phyloP scores from a whole-genome alignment of 35 echinoderm and acorn worm species.

The Heliocidaris tuberculata region DNA sequence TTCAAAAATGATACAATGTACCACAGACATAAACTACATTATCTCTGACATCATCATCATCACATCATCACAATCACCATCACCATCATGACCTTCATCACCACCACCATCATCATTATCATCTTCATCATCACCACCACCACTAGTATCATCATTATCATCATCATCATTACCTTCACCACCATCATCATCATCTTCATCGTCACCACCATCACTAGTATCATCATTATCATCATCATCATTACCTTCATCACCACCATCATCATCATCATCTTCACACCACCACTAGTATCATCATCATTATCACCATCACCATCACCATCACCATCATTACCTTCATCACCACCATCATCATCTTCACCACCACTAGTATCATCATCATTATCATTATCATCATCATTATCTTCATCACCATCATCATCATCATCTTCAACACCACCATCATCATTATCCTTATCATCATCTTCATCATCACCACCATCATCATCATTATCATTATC shows the following conservation, averaged over 20 bases:
- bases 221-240: conserved; percentile 21
- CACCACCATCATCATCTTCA: conserved; percentile 16
- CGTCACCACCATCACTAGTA: background rate
- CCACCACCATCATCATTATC: background rate
- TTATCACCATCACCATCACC: background rate
- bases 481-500: background rate
- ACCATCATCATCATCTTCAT: background rate
- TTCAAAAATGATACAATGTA: too few relatives aligned
- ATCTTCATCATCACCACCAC: conserved; percentile 7
- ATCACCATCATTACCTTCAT: conserved; percentile 3
- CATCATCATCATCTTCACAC: conserved; percentile 29
- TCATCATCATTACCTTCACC: background rate
- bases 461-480: too few relatives aligned
- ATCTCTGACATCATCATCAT: conserved; percentile 6
- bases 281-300: background rate
- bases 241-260: conserved; percentile 21
- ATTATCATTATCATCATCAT: background rate
- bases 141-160: background rate
- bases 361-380: conserved; percentile 2
- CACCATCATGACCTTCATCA: conserved; percentile 9
- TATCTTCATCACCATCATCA: background rate
- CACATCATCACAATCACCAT: conserved; percentile 24
- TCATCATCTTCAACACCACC: background rate
- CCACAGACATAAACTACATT: too few relatives aligned
- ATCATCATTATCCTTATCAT: background rate